Evolutionary conservation across 1,140 invertebrate genomes (phyloP).

Genomic region (Calliphora vicina): DNA sequence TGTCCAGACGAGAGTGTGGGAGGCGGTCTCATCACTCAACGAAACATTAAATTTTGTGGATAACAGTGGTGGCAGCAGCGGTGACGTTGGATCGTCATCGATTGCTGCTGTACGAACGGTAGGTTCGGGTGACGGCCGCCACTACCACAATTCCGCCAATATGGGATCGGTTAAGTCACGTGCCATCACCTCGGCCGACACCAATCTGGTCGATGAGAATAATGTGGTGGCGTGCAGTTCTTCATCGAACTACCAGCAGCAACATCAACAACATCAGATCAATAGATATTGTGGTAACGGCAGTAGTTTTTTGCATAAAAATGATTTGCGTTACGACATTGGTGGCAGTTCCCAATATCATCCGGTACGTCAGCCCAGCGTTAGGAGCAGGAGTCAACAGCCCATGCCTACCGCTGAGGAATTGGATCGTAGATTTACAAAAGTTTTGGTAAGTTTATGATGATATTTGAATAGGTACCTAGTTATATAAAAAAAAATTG

Average conservation of each 20-base stretch:
- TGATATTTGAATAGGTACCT: too few species aligned
- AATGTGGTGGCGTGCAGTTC: constrained; percentile 38
- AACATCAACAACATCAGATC: constrained; percentile 44
- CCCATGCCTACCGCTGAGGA: constrained; percentile 90
- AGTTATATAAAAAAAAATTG: too few species aligned
- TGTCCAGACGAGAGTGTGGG: constrained; percentile 52
- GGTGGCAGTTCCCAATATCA: constrained; percentile 60
- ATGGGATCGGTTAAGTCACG: constrained; percentile 61
- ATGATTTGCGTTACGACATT: constrained; percentile 60
- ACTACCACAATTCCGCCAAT: constrained; percentile 41
- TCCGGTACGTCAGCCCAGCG: constrained; percentile 72
- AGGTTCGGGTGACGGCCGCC: constrained; percentile 41
- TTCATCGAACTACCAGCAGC: constrained; percentile 20
- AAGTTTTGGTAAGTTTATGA: constrained; percentile 95
- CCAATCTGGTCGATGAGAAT: constrained; percentile 44
- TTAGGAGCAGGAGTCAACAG: constrained; percentile 77
- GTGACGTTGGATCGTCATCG: constrained; percentile 36
- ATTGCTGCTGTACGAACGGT: constrained; percentile 40
- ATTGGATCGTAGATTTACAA: constrained; percentile 90
- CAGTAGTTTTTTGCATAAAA: constrained; percentile 52
- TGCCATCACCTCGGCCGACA: constrained; percentile 49
- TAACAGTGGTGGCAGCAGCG: constrained; percentile 47
- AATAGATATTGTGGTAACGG: constrained; percentile 44
- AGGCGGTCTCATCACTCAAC: constrained; percentile 59
- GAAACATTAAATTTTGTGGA: constrained; percentile 52